These are phyloP conservation scores for Nycteola revayana DNA, from an alignment of 2,888 invertebrate species.

Conservation along the genomic window DNA sequence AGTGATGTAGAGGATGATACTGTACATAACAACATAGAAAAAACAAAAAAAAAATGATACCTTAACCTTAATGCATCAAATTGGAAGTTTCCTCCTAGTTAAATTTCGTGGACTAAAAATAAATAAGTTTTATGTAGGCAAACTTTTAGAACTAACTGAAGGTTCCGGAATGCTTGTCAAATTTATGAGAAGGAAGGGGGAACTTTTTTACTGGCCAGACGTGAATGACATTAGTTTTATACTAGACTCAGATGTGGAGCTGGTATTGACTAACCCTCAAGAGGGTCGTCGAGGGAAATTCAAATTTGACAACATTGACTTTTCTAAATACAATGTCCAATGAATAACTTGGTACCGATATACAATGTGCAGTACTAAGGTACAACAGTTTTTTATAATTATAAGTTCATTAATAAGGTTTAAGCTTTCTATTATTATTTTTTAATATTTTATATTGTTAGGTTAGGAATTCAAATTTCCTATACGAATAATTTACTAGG, in stretches of 20 bases:
- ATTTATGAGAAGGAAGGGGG: constrained; percentile 14
- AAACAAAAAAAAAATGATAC: constrained; percentile 6
- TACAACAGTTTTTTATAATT: too few relatives aligned
- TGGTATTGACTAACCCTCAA: constrained; percentile 9
- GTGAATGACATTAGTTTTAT: constrained; percentile 16
- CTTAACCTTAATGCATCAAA: constrained; percentile 5
- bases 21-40: constrained; percentile 9
- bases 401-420: too few relatives aligned
- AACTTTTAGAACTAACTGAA: constrained; percentile 14
- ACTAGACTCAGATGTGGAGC: constrained; percentile 11
- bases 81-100: constrained; percentile 13
- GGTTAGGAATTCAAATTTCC: too few relatives aligned
- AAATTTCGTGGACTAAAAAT: constrained; percentile 14
- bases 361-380: too few relatives aligned
- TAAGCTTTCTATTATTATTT: too few relatives aligned
- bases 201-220: constrained; percentile 14
- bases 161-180: constrained; percentile 13
- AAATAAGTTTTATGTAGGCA: constrained; percentile 14
- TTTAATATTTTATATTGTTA: too few relatives aligned
- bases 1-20: too few relatives aligned
- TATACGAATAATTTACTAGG: too few relatives aligned
- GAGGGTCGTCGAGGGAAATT: constrained; percentile 13
- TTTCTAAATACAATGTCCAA: constrained; percentile 14
- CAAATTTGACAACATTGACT: constrained; percentile 11
- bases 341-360: too few relatives aligned